Base-by-base conservation (phyloP, 2,113 vertebrate genomes). In the Macaca mulatta region DNA sequence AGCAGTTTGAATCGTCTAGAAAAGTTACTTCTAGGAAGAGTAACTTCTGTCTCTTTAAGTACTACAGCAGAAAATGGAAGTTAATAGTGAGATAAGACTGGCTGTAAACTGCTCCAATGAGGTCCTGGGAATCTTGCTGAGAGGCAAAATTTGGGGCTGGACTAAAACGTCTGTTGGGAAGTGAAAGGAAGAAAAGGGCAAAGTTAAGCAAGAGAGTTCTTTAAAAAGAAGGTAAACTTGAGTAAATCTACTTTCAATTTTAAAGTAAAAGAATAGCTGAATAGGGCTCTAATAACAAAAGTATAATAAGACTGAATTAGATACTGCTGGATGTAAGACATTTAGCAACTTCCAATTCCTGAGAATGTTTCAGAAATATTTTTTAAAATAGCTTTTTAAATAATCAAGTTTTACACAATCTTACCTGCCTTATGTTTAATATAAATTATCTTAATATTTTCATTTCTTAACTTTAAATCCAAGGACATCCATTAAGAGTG, bases 41-140 rank as follows among this genome's bases (percentile, higher is more conserved):
- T 78, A 93, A 95, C 75, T 93, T 96, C 85, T 91, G 69, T 90
- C 81, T 77, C 96, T 97, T 98, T 97, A 96, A 97, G 93, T 80
- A 90, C 81, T 43, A 88, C 17, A 61, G 20, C 79, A 96, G 96
- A 97, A 96, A 94, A 70, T 90, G 92, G 90, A 96, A 96, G 91
- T 97, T 91, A 74, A 64, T 32, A 70, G 55, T 61, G 43, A 88
- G 80, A 55, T 55, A 75, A 55, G 95, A 97, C 69, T 91, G 94
- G 93, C 83, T 97, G 55, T 20, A 86, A 69, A 93, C 43, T 67
- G 74, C 89, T 93, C 94, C 96, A 87, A 82, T 64, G 86, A 94
- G 55, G 95, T 84, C 79, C 89, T 96, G 93, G 84, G 93, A 95
- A 87, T 96, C 55, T 78, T 82, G 80, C 64, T 90, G 48, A 89